phyloP scores from a whole-genome alignment of 2,797 vertebrate species.

The Percopsis omiscomaycus region DNA sequence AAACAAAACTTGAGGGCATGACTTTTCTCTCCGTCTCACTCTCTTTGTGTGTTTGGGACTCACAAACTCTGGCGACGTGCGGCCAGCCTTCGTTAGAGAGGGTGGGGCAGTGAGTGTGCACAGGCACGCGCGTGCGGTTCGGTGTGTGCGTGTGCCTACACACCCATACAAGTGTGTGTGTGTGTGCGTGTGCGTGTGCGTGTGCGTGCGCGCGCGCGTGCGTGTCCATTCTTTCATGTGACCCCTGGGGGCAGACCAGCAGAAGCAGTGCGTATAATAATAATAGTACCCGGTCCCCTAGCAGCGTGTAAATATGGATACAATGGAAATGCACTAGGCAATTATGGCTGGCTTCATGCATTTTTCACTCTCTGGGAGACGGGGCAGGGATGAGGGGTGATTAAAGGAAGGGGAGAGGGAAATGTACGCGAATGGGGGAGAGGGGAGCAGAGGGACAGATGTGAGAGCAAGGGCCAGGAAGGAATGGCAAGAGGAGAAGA shows the following conservation, averaged over 20 bases:
- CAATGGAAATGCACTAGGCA: constrained; percentile 73
- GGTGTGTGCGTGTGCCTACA: neutral
- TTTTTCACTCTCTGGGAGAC: constrained; percentile 66
- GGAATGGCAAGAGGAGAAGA: neutral
- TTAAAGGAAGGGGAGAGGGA: constrained; percentile 14
- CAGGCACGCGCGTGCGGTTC: neutral
- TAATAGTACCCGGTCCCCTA: constrained; percentile 61
- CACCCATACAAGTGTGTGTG: constrained; percentile 6
- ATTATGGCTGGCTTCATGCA: constrained; percentile 72
- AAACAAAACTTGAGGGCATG: too few species aligned
- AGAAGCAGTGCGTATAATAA: constrained; percentile 51
- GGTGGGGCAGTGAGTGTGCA: neutral
- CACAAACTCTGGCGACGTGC: too few species aligned
- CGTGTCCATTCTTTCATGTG: constrained; percentile 16
- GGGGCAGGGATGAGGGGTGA: constrained; percentile 18
- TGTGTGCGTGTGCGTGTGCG: constrained; percentile 8
- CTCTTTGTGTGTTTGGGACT: too few species aligned
- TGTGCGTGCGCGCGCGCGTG: constrained; percentile 10
- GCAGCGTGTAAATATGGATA: constrained; percentile 74
- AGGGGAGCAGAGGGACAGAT: neutral
- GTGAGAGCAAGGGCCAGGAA: neutral
- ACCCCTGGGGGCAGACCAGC: constrained; percentile 58
- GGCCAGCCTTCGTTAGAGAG: too few species aligned
- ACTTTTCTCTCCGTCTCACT: too few species aligned
- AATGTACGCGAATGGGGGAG: constrained; percentile 5